These are phyloP conservation scores for Corythaixoides concolor DNA, from an alignment of 2,113 vertebrate genomes.

Conservation along the genomic window DNA sequence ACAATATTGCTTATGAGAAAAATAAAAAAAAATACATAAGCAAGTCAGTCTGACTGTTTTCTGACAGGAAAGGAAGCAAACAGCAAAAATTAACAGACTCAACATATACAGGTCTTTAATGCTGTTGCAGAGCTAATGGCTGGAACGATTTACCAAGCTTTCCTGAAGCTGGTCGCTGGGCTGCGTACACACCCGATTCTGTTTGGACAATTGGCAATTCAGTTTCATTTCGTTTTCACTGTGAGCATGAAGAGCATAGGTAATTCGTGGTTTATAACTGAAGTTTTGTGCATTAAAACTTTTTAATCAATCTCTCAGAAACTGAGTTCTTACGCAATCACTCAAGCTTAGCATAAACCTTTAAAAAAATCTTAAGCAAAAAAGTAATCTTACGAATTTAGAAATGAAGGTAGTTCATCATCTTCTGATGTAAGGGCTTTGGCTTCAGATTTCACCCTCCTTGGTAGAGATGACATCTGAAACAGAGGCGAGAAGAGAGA, in stretches of 20 bases:
- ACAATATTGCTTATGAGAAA: neutral
- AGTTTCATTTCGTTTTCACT: neutral
- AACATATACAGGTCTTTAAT: neutral
- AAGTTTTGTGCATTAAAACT: neutral
- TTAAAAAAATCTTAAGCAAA: neutral
- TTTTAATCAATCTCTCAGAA: neutral
- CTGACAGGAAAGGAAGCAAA: neutral
- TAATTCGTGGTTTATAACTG: neutral
- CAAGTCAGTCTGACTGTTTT: neutral
- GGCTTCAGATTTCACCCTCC: constrained; percentile 59
- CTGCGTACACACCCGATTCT: neutral
- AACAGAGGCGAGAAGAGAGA: neutral
- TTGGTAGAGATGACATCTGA: constrained; percentile 74
- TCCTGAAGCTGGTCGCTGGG: neutral
- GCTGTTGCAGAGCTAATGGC: neutral
- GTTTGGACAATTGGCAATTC: neutral
- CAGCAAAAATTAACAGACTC: neutral
- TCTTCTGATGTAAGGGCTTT: constrained; percentile 28
- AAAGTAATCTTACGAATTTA: constrained; percentile 69
- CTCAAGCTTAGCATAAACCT: neutral
- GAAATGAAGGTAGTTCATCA: constrained; percentile 68
- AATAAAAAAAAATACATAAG: neutral
- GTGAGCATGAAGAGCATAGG: neutral
- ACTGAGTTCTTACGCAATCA: rapidly evolving
- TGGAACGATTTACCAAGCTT: neutral